Evolutionary conservation across 2,113 vertebrate genomes (phyloP), one percentile per base, ranked within the genome.

Genomic region (Colius striatus): DNA sequence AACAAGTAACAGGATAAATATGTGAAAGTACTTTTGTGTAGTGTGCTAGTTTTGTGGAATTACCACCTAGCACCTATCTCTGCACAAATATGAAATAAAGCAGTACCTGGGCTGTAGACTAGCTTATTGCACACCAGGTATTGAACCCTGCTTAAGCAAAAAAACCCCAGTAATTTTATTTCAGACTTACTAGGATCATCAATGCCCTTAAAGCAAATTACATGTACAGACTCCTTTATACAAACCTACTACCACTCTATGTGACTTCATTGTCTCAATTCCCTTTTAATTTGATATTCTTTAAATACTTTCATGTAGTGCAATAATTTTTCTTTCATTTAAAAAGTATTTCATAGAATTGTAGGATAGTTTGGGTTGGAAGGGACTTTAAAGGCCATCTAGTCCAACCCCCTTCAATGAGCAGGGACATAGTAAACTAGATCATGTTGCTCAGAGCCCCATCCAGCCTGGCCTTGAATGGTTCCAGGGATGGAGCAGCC

Each of bases 161-260:
- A 41, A n/a, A n/a, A n/a, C n/a, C n/a, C n/a, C n/a, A n/a, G n/a
- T 66, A 23, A 75, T 60, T 78, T 95, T 81, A 75, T 89, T 95
- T 90, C 75, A 79, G 58, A 65, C 30, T 48, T 41, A 53, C 19
- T 30, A 34, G 11, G 21, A 73, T 36, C n/a, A 79, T 41, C 62
- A 60, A 20, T 1, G 3, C 8, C 26, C 30, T 60, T 65, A 91
- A 51, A 88, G 41, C 55, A 71, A 60, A 43, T 9, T 29, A 36
- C 19, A 19, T 22, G 16, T 13, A 22, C 63, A 60, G 51, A 74
- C 60, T 91, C 13, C 53, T 84, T 80, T 45, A 75, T 3, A 50
- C 26, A 80, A 45, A 70, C 2, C 2, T 45, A 78, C 14, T 66
- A 14, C 45, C 34, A 32, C 36, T 43, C 6, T 16, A 8, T 36